Base-by-base conservation (phyloP, 2,113 vertebrate genomes). In the Lasiurus borealis region DNA sequence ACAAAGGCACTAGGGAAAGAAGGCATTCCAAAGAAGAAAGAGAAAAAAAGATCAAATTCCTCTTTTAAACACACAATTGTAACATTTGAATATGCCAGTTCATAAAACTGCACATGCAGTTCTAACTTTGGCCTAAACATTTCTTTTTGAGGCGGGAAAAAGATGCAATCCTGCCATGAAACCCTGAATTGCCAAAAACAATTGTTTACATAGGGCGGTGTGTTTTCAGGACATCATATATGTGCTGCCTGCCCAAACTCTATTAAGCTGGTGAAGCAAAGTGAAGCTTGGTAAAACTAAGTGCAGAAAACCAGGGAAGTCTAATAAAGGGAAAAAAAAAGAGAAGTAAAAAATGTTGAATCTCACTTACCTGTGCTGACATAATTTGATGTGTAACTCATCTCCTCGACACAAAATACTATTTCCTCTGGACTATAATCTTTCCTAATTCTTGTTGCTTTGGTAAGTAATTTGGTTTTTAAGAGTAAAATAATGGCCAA, bases 91-190 rank as follows among this genome's bases (percentile, higher is more conserved):
- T 90, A 77, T 64, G 71, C 88, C 91, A 93, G 94, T 40, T 96
- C 85, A 59, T 88, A 71, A 96, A 93, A 86, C 83, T 68, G 52
- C 48, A 85, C 44, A 75, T 85, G 84, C 34, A 34, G 10, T 52
- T 95, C 78, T 95, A 90, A 90, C 54, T 93, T 75, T 54, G 75
- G 73, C 75, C 81, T 85, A 93, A 94, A 95, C 88, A 95, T 86
- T 95, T 92, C 59, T 82, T 92, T 95, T 91, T 81, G 59, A 91
- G 68, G 64, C 19, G 21, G 44, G 40, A 29, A 77, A 86, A 85
- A 91, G 64, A 64, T 40, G 50, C 31, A 54, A 19, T 64, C 54
- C 21, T 85, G 48, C 85, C 86, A 77, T 1, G 2, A 96, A 94
- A 77, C 14, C 5, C 84, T 44, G 19, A 93, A 92, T 52, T 93